Base-by-base conservation (phyloP, 2,113 vertebrate species). In the Aptenodytes forsteri region DNA sequence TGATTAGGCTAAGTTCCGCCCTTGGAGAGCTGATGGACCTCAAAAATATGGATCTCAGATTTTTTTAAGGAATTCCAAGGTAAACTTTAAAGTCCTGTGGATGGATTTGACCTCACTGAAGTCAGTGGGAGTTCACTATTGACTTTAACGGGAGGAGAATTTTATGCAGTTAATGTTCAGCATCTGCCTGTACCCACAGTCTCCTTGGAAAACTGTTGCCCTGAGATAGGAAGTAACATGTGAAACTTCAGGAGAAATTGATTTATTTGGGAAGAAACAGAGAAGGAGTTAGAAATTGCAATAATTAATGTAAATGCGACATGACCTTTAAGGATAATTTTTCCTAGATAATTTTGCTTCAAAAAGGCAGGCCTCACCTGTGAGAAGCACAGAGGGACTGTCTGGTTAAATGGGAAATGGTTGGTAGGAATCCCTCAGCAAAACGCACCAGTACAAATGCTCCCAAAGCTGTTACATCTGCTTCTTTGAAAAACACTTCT, bases 401-500 rank as follows among this genome's bases (percentile, higher is more conserved):
- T 61, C 80, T 91, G 83, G 59, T 50, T 89, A 62, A 84, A 78
- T 3, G 38, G 54, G 64, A 94, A 96, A 92, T 46, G 70, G 44
- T 76, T 89, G 79, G 73, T 76, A 61, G 70, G 76, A 92, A 91
- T 91, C 54, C 27, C 56, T 96, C 75, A 76, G 55, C 49, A 62
- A 82, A 95, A 91, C 0, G 4, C 75, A 87, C 44, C 71, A 93
- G 38, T 83, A 66, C 85, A 95, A 86, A 96, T 94, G 83, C 49
- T 97, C 71, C 67, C 13, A 4, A 96, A 97, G 82, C 80, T 95
- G 90, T 78, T 92, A 92, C 97, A 98, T 97, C 97, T 97, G 97
- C 93, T 96, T 76, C 90, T 97, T 97, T 97, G 96, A 96, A 97
- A 97, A 94, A 36, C 42, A 67, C 87, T 96, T 95, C 91, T 96